Conservation (phyloP, 1,140 invertebrate species). For the Conopomorpha cramerella region DNA sequence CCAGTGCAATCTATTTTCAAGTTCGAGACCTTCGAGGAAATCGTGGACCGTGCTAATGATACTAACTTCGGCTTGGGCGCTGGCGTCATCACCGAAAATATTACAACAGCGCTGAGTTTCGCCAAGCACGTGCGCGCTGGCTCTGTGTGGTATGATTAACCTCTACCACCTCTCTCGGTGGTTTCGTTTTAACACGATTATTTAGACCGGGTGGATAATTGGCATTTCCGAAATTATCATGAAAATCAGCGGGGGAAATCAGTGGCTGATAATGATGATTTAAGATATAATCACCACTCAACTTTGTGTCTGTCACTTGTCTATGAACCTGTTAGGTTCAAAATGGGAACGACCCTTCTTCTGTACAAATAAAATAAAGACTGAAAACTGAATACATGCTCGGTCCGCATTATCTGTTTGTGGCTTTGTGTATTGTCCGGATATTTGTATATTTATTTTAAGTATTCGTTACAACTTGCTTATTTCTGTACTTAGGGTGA, state of each 20-base stretch:
- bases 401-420: constrained; percentile 68
- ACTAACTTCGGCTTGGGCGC: constrained; percentile 90
- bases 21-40: constrained; percentile 86
- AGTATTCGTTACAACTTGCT: constrained; percentile 3
- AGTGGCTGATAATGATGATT: neutral
- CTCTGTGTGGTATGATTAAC: constrained; percentile 77
- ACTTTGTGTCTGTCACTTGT: too few relatives aligned
- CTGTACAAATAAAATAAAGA: too few relatives aligned
- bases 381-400: too few relatives aligned
- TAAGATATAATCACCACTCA: too few relatives aligned
- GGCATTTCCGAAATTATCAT: neutral
- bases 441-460: neutral
- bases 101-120: constrained; percentile 79
- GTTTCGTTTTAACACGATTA: constrained; percentile 7
- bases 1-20: constrained; percentile 90
- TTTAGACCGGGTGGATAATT: constrained; percentile 2
- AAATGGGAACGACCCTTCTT: too few relatives aligned
- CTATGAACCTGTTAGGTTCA: too few relatives aligned
- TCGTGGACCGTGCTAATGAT: constrained; percentile 85
- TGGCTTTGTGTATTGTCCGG: constrained; percentile 59
- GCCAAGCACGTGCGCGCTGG: constrained; percentile 87
- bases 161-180: too few relatives aligned
- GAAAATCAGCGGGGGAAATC: too few relatives aligned
- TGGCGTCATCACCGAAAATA: constrained; percentile 82
- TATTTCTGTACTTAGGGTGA: constrained; percentile 65